Base-by-base conservation (phyloP, 1,140 invertebrate species). In the Drosophila prosaltans region DNA sequence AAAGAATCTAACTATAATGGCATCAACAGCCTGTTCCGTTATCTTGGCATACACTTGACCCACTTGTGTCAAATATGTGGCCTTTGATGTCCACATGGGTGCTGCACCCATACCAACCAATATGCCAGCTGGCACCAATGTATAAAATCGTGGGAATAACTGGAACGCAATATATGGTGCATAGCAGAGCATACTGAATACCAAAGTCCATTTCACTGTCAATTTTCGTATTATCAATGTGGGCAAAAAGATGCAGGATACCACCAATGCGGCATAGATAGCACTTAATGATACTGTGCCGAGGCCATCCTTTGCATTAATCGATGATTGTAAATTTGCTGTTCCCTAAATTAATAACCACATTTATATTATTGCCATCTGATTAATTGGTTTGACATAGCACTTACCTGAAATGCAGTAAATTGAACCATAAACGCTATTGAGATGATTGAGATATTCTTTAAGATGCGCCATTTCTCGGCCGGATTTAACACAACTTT, bases 31-130 rank as follows among this genome's bases (percentile, higher is more conserved):
- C 84, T 98, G 96, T 72, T 97, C 97, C 10, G 96, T 97, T 45
- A 97, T 93, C 88, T 97, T 97, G 3, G 97, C 97, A 93, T 97
- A 97, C 72, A 98, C 96, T 48, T 97, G 96, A 21, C 97, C 97
- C 5, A 96, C 96, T 92, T 99, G 97, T 0, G 98, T 99, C 5
- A 99, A 93, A 91, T 99, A 99, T 0, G 97, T 98, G 59, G 98
- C 98, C 92, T 99, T 98, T 3, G 98, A 97, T 0, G 97, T 97
- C 98, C 98, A 99, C 95, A 99, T 96, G 41, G 98, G 98, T 0
- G 98, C 98, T 1, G 97, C 98, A 0, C 97, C 97, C 26, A 98
- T 93, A 73, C 98, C 98, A n/a, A 97, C 94, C 16, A 96, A 92
- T 0, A 98, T 95, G 3, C 98, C 97, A 16, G 97, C 96, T 1